These are phyloP conservation scores for Metopolophium dirhodum DNA, from an alignment of 1,140 invertebrate genomes.

Conservation along the genomic window DNA sequence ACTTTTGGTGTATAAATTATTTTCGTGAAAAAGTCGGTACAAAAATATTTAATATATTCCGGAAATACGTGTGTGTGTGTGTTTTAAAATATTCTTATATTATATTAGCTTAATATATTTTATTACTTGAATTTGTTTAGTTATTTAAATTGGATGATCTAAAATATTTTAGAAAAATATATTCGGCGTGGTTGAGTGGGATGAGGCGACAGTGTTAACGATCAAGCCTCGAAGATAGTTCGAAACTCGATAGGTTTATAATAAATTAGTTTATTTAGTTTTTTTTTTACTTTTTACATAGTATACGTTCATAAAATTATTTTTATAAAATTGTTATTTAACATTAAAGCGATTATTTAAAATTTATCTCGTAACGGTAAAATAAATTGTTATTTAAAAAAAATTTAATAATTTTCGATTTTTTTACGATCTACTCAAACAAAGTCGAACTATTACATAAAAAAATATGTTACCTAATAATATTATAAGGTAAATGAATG, in stretches of 20 bases:
- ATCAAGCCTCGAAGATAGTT: neutral
- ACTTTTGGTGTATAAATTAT: neutral
- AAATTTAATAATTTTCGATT: neutral
- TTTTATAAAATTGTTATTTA: neutral
- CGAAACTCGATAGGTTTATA: neutral
- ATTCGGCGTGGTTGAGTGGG: neutral
- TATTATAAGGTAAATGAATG: neutral
- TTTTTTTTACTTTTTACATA: too few species aligned
- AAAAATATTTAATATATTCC: neutral
- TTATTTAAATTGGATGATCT: neutral
- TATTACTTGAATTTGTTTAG: neutral
- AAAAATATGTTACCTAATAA: slow-evolving; percentile 28
- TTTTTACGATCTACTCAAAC: neutral
- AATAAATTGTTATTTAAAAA: neutral
- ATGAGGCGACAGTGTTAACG: neutral
- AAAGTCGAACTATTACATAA: neutral
- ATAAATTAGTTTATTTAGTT: neutral
- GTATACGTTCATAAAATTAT: too few species aligned
- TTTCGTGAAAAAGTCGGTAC: neutral
- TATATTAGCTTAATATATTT: neutral
- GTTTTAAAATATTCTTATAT: neutral
- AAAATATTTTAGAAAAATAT: neutral
- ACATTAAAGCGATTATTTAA: neutral
- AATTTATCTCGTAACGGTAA: neutral
- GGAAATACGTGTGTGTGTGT: neutral